Conservation (phyloP, 2,797 vertebrate genomes). For the Danio albolineatus region DNA sequence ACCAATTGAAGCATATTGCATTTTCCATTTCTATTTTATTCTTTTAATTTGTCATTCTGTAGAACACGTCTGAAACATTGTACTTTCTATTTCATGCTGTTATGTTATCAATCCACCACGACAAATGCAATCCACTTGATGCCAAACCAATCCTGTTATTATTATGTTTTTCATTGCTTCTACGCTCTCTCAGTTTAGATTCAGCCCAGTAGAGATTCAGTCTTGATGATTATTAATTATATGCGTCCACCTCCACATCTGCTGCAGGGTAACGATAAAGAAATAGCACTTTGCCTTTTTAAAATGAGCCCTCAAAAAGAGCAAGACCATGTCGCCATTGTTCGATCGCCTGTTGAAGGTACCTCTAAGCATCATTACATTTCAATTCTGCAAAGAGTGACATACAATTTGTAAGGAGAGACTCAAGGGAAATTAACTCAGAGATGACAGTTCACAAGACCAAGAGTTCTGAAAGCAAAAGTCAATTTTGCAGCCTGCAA, state of each 20-base stretch:
- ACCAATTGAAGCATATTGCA: not conserved
- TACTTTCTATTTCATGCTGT: not conserved
- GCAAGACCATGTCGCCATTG: conserved; percentile 25
- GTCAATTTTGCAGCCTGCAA: conserved; percentile 61
- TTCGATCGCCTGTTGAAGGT: conserved; percentile 46
- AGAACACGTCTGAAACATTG: not conserved
- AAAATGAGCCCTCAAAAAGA: conserved; percentile 23
- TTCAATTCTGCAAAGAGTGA: conserved; percentile 61
- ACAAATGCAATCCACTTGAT: not conserved
- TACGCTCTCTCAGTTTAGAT: not conserved
- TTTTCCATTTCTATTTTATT: not conserved
- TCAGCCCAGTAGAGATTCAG: not conserved
- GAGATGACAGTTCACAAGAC: conserved; percentile 81
- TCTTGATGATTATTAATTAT: conserved; percentile 12
- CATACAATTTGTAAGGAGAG: conserved; percentile 74
- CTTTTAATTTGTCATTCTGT: not conserved
- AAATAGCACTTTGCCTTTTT: conserved; percentile 7
- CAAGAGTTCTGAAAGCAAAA: conserved; percentile 77
- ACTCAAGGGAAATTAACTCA: conserved; percentile 80
- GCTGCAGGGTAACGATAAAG: not conserved
- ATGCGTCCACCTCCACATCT: not conserved
- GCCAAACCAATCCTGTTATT: not conserved
- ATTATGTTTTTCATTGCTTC: not conserved
- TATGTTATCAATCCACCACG: not conserved
- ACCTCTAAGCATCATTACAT: conserved; percentile 52